These are phyloP conservation scores for Triplophysa tibetana DNA, from an alignment of 2,113 vertebrate genomes.

Conservation along the genomic window DNA sequence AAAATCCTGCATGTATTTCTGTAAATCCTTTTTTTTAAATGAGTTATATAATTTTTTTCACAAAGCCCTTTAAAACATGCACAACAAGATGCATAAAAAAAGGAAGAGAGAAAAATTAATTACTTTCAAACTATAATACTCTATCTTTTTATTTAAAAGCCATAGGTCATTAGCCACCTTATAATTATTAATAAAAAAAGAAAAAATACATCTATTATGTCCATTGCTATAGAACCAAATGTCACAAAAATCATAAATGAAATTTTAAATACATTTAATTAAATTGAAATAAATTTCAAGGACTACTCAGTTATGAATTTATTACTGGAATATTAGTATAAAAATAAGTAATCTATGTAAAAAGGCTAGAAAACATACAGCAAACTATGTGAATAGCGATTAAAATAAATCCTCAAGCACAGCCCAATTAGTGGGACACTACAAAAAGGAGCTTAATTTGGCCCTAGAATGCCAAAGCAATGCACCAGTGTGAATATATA, in stretches of 20 bases:
- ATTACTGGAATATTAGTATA: not conserved
- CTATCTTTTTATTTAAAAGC: not conserved
- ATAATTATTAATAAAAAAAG: not conserved
- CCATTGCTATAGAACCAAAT: not conserved
- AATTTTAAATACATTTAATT: not conserved
- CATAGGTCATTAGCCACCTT: too few species aligned
- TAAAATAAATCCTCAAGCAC: conserved; percentile 32
- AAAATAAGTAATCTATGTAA: not conserved
- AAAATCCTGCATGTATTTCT: not conserved
- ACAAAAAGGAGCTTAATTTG: conserved; percentile 21
- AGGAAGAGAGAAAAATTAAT: too few species aligned
- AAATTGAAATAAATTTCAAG: not conserved
- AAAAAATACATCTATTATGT: too few species aligned
- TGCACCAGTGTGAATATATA: conserved; percentile 25
- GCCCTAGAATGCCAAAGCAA: not conserved
- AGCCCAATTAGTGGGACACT: conserved; percentile 13
- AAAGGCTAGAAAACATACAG: conserved; percentile 11
- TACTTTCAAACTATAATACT: too few species aligned
- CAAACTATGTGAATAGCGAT: conserved; percentile 10
- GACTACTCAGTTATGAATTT: not conserved
- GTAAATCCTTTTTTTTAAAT: not conserved
- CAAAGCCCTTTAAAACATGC: too few species aligned
- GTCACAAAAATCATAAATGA: too few species aligned
- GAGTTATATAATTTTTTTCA: too few species aligned
- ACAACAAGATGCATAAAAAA: too few species aligned